Evolutionary conservation across 2,113 vertebrate species (phyloP), one percentile per base, ranked within the genome.

Genomic region (Tonatia bakeri): DNA sequence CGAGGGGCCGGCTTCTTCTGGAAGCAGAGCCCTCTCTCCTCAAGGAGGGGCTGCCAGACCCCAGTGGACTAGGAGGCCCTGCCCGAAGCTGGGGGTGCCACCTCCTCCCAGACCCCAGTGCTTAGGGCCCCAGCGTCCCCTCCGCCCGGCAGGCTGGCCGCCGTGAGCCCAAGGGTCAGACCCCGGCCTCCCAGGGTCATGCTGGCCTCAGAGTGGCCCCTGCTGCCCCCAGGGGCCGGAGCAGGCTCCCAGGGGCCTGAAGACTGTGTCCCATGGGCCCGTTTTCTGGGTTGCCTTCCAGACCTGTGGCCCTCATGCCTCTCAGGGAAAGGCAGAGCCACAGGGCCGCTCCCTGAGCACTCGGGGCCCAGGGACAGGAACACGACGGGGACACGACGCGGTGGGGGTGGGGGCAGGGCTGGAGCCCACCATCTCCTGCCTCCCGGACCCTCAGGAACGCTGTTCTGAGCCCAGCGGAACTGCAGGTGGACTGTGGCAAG

Each of bases 361-460:
- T 5, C 9, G 0, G 14, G 33, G 7, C 43, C 28, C 33, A 17
- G 64, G 15, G 31, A 65, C 3, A 5, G 59, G 79, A 19, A 26
- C 64, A 33, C 9, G 0, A 22, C 0, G 15, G 26, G 50, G 79
- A 10, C 45, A 26, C 4, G 0, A 1, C 1, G 0, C 4, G 19
- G 3, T 5, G 31, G 7, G 26, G 38, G 33, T 0, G n/a, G 69
- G 59, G 4, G 20, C n/a, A 13, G 4, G 43, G 43, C 20, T 52
- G 33, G 69, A 47, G 91, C 36, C 61, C 77, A 7, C 33, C 38
- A 14, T 15, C 33, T 13, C 33, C 47, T 61, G 16, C 17, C 52
- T 43, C 65, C n/a, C 8, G 0, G 72, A 9, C 40, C 65, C 14
- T 11, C 0, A 0, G 13, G 20, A 33, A 8, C 54, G 1, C 5